Base-by-base conservation (phyloP, 1,140 invertebrate species). In the Globodera rostochiensis region DNA sequence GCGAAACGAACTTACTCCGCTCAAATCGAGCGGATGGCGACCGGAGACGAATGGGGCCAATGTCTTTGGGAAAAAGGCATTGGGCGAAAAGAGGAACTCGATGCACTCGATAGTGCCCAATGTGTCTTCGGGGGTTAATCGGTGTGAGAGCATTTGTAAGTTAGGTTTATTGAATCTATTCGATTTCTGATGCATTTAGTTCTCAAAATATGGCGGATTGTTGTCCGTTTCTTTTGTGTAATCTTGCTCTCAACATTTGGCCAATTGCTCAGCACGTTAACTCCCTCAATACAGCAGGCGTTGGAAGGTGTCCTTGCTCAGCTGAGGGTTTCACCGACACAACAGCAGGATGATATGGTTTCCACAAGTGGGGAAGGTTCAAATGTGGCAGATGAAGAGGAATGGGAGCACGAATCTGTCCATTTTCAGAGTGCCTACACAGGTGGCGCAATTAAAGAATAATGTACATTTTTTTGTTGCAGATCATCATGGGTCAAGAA, bases 311-410 rank as follows among this genome's bases (percentile, higher is more conserved):
- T 64, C 45, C 15, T 77, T 36, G 64, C 76, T 11, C 64, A 77
- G 47, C 69, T 77, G 53, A 57, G 19, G 60, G 76, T 19, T 49
- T 8, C 5, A 21, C 15, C 19, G 25, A n/a, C 74, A 45, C 21
- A 21, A 7, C 60, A 46, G 15, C 81, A 82, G 79, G 81, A 82
- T 53, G 81, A 82, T 53, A 19, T 82, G 9, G 81, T 82, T n/a
- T 82, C 81, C 6, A 73, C 81, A 9, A 82, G 81, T 69, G 81
- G 81, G 25, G 81, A 82, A 67, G 81, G 81, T 1, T 82, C 81
- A 74, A 25, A 82, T 80, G 69, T 82, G 79, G 81, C 81, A 11
- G 81, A 82, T 25, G 81, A 82, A 19, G 80, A 82, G 25, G 81
- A 82, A 53, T 67, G 79, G 70, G 81, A 82, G 47, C 67, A 78